Base-by-base conservation (phyloP, 2,888 invertebrate species). In the Dioctria linearis region DNA sequence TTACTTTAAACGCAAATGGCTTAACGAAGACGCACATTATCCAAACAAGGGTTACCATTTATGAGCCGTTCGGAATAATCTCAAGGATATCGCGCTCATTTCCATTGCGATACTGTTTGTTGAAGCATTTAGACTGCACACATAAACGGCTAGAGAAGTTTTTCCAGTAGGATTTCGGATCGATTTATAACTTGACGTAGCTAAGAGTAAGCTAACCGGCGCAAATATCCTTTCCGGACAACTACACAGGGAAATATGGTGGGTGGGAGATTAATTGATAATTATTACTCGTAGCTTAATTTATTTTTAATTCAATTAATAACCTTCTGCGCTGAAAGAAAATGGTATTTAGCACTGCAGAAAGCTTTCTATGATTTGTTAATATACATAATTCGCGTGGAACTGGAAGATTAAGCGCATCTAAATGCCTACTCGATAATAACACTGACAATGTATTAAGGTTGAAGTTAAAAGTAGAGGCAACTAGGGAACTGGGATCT, bases 1-100 rank as follows among this genome's bases (percentile, higher is more conserved):
- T 80, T 80, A 69, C 80, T 80, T 80, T 80, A 80, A 80, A 80
- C 66, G 80, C 69, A 80, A 80, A 80, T 80, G 80, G 78, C 49
- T 67, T 69, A 80, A 80, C 67, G 80, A 80, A 80, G 78, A 80
- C 78, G 43, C 78, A 67, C 67, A 67, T 67, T 67, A 46, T 43
- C 42, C 67, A 46, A 67, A 67, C 67, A 67, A 67, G 67, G 67
- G 67, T 67, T 67, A 67, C 67, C 67, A 67, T 67, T 67, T 67
- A 67, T 25, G 67, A 67, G 43, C 43, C 67, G 67, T 46, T 66
- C 40, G 42, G 66, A 66, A 13, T 40, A 39, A 66, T 13, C 66
- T 66, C 11, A 46, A 67, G 67, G 43, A 67, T 43, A 67, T 67
- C 9, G 67, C n/a, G 43, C 67, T 67, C 46, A 67, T 67, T 42